These are phyloP conservation scores for Spizella passerina DNA, from an alignment of 2,797 vertebrate genomes.

Conservation along the genomic window DNA sequence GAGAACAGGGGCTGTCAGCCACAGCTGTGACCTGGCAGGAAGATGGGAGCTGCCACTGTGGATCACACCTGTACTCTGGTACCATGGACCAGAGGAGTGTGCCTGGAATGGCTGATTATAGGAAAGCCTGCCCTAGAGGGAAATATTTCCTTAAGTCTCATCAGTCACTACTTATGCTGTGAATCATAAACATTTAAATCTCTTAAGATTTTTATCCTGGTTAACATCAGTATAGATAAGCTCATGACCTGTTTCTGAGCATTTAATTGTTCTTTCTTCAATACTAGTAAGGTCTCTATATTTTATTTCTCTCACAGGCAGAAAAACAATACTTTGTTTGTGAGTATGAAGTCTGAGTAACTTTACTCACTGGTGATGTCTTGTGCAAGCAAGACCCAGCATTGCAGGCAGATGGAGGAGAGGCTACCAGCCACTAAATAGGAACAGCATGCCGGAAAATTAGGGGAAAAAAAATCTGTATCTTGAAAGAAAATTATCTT, in stretches of 20 bases:
- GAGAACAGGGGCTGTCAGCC: background rate
- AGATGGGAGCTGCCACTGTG: background rate
- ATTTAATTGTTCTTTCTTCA: background rate
- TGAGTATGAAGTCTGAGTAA: background rate
- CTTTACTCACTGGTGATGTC: background rate
- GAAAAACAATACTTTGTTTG: background rate
- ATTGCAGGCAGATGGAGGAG: background rate
- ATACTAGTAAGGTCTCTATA: background rate
- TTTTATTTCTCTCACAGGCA: background rate
- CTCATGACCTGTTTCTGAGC: slow-evolving; percentile 27
- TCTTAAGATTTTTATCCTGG: slow-evolving; percentile 57
- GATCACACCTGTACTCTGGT: background rate
- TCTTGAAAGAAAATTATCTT: background rate
- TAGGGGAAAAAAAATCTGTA: background rate
- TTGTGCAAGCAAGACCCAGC: background rate
- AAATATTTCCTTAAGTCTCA: slow-evolving; percentile 37
- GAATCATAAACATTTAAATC: slow-evolving; percentile 58
- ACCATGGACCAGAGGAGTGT: background rate
- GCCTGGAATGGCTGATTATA: background rate
- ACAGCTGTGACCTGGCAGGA: background rate
- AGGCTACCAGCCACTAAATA: background rate
- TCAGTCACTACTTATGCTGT: background rate
- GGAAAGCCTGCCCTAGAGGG: slow-evolving; percentile 33
- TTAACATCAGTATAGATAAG: slow-evolving; percentile 47
- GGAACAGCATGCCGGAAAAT: background rate